Base-by-base conservation (phyloP, 1,140 invertebrate species). In the Neodiprion pinetum region DNA sequence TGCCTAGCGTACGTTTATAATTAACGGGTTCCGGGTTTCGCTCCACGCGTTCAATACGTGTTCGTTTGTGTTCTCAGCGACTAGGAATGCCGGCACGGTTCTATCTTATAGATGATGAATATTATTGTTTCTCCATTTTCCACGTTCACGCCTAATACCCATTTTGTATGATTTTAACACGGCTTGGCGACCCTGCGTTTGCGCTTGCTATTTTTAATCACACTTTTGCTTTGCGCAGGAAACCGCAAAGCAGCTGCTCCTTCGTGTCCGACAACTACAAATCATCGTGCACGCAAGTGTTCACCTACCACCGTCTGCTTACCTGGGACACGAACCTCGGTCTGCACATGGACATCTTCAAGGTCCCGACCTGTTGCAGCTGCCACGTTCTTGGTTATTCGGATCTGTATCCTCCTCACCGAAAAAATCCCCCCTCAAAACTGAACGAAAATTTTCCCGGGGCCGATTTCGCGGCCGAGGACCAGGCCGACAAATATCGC, bases 341-440 rank as follows among this genome's bases (percentile, higher is more conserved):
- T 9, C 89, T 96, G 1, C 95, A 96, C 78, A 95, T 96, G 90
- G 95, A 96, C 82, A 94, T 96, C 65, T 96, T 96, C 81, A 96
- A 96, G 90, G 92, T 96, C 1, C 95, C 95, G 21, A 95, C 93
- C 0, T 95, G 94, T 77, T 96, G 95, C 80, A 94, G 94, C 1
- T 96, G 95, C 82, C 94, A 96, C 80, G 92, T 96, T 3, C 92
- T 94, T 80, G 94, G 93, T 11, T 94, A 93, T 76, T 86, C 91
- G n/a, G 92, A 93, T 50, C 86, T 92, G 14, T 93, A 91, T 72
- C 92, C 92, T 2, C 92, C 92, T 0, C 82, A 86, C 77, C 85
- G 87, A 28, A 86, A 83, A 61, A 87, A 89, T 70, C 88, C 86
- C 7, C 81, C 83, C 1, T 47, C 74, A 0, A 82, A 82, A 65